phyloP scores from a whole-genome alignment of 2,888 invertebrate species.

The Teleiodes luculella region DNA sequence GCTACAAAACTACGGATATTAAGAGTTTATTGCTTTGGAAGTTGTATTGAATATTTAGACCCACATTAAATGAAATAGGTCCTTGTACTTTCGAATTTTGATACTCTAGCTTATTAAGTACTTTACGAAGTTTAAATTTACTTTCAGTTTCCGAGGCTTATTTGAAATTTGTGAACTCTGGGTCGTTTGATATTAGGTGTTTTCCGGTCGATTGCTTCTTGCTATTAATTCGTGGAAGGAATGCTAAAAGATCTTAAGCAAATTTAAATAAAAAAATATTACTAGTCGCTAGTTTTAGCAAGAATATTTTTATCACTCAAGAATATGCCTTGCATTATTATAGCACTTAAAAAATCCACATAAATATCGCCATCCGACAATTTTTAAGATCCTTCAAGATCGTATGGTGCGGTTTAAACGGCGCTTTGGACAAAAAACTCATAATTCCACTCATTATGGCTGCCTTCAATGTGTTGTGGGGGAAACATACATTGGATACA shows the following conservation, averaged over 20 bases:
- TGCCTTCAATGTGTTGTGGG: constrained; percentile 36
- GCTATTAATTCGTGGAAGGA: too few relatives aligned
- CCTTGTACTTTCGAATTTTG: constrained; percentile 4
- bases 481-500: not conserved
- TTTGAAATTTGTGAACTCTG: not conserved
- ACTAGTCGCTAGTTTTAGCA: too few relatives aligned
- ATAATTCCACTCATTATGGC: constrained; percentile 63
- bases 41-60: constrained; percentile 2
- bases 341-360: not conserved
- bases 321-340: too few relatives aligned
- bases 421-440: constrained; percentile 53
- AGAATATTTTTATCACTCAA: too few relatives aligned
- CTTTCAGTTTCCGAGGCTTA: constrained; percentile 4
- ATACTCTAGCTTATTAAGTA: constrained; percentile 2
- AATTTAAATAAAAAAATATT: too few relatives aligned
- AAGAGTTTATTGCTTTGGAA: constrained; percentile 8
- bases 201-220: not conserved
- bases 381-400: constrained; percentile 24
- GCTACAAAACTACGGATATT: constrained; percentile 18
- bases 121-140: constrained; percentile 3
- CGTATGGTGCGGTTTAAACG: constrained; percentile 39
- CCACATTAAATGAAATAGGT: constrained; percentile 1
- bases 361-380: not conserved
- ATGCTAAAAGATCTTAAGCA: too few relatives aligned
- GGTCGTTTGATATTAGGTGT: not conserved